Percentiles rank a stretch among this genome's conserved stretches.
These are phyloP conservation scores for Gobiocypris rarus DNA, from an alignment of 2,113 vertebrate genomes.

Conservation along the genomic window DNA sequence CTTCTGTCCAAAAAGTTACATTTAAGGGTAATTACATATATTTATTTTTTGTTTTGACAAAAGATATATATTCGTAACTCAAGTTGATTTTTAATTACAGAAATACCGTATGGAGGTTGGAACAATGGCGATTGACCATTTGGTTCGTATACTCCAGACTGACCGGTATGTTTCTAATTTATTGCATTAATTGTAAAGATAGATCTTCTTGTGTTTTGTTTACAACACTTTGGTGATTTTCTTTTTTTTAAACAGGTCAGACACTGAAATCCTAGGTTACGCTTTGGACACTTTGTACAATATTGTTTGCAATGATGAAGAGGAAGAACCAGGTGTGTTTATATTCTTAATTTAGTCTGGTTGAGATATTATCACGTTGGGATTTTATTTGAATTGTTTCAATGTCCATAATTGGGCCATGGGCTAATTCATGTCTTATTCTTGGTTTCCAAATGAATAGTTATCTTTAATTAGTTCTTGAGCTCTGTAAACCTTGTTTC, in stretches of 20 bases:
- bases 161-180: conserved; percentile 81
- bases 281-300: conserved; percentile 97
- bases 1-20: neutral
- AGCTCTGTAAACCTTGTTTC: neutral
- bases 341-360: neutral
- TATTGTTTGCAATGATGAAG: conserved; percentile 93
- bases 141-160: conserved; percentile 91
- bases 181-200: neutral
- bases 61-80: neutral
- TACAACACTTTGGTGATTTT: neutral
- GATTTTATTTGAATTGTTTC: neutral
- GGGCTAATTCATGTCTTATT: neutral
- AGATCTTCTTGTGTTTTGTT: neutral
- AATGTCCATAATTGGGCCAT: neutral
- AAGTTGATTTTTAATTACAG: conserved; percentile 66
- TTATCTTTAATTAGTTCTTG: neutral
- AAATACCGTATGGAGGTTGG: conserved; percentile 96
- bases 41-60: neutral
- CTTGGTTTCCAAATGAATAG: neutral
- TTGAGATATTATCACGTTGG: neutral
- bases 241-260: conserved; percentile 76
- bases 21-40: neutral
- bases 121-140: conserved; percentile 92
- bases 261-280: conserved; percentile 98
- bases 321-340: conserved; percentile 91